These are phyloP conservation scores for Trichonephila inaurata DNA, from an alignment of 1,140 invertebrate species.

Conservation along the genomic window DNA sequence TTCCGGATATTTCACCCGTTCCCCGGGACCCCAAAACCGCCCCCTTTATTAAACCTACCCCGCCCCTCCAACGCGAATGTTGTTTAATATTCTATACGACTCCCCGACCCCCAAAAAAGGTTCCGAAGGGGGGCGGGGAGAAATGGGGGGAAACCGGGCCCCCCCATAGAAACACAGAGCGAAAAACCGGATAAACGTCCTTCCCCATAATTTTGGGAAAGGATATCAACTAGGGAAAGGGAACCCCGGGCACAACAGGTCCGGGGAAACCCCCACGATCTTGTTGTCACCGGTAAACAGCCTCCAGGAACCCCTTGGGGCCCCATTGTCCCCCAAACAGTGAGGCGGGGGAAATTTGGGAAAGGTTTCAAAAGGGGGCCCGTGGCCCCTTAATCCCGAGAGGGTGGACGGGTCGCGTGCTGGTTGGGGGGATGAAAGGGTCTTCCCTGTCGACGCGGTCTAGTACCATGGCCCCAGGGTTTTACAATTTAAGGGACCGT, in stretches of 20 bases:
- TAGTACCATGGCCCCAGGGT: neutral
- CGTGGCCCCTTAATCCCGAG: constrained; percentile 55
- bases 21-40: too few species aligned
- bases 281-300: constrained; percentile 67
- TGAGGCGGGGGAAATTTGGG: constrained; percentile 60
- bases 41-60: neutral
- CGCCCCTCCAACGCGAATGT: neutral
- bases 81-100: constrained; percentile 40
- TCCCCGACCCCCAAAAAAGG: constrained; percentile 39
- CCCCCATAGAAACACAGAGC: neutral
- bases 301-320: neutral
- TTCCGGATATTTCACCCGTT: neutral
- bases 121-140: constrained; percentile 50
- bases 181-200: neutral
- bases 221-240: neutral
- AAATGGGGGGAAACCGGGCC: neutral
- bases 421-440: constrained; percentile 46
- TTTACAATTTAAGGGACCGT: constrained; percentile 63
- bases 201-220: neutral
- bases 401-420: constrained; percentile 5
- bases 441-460: constrained; percentile 60
- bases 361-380: constrained; percentile 54
- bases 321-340: constrained; percentile 58
- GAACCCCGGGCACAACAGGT: constrained; percentile 12
- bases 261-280: neutral